Evolutionary conservation across 2,888 invertebrate species (phyloP).

Genomic region (Ormyrus pomaceus): DNA sequence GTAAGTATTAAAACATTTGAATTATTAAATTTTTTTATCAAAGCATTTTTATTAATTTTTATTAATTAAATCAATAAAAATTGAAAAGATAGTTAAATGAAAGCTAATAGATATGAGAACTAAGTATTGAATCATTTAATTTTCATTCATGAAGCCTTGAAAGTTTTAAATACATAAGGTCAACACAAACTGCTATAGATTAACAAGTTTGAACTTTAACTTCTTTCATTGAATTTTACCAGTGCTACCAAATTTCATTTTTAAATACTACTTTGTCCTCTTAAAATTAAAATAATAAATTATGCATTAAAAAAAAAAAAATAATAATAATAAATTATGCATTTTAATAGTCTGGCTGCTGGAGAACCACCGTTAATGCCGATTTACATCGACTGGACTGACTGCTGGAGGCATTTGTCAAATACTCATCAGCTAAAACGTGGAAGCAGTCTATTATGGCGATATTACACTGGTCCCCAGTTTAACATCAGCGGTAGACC

Average conservation of each 20-base stretch:
- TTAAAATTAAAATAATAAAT: background rate
- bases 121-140: no score
- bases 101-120: no score
- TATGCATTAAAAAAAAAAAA: no score
- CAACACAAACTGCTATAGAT: background rate
- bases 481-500: constrained; percentile 60
- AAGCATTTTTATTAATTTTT: background rate
- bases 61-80: background rate
- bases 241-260: background rate
- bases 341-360: constrained; percentile 76
- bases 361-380: constrained; percentile 92
- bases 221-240: constrained; percentile 5
- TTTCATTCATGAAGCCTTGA: background rate
- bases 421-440: constrained; percentile 87
- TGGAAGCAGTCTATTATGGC: constrained; percentile 89
- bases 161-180: constrained; percentile 17
- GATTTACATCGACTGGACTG: constrained; percentile 86
- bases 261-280: background rate
- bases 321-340: background rate
- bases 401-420: constrained; percentile 89
- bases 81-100: no score
- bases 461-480: constrained; percentile 81
- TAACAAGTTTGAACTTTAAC: background rate
- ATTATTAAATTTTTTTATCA: background rate
- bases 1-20: constrained; percentile 70